Conservation (phyloP, 2,888 invertebrate genomes). For the Diachrysia chrysitis region DNA sequence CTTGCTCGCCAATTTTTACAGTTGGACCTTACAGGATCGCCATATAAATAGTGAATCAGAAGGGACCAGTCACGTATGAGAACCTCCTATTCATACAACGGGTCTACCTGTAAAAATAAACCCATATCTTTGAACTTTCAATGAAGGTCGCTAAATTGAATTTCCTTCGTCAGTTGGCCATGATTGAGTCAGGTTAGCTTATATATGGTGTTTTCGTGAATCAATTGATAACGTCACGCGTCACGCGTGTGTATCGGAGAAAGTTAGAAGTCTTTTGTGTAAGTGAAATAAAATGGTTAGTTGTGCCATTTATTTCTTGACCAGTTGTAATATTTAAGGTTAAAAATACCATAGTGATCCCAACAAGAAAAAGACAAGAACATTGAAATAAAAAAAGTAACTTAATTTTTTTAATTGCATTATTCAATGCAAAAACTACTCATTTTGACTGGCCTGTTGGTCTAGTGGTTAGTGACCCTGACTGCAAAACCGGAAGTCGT, state of each 20-base stretch:
- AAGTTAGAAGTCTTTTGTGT: no score
- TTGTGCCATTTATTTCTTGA: no score
- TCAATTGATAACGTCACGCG: neutral
- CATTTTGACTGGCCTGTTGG: no score
- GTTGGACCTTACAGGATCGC: conserved; percentile 21
- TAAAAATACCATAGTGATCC: no score
- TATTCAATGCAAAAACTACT: no score
- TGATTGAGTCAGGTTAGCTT: conserved; percentile 29
- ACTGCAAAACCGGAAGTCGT: no score
- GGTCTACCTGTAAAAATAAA: conserved; percentile 17
- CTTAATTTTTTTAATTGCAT: no score
- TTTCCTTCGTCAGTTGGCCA: conserved; percentile 19
- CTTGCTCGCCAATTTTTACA: conserved; percentile 31
- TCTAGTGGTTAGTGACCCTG: no score
- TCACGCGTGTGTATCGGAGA: neutral
- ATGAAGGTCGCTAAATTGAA: conserved; percentile 40
- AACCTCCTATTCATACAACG: conserved; percentile 20
- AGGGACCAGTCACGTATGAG: conserved; percentile 48
- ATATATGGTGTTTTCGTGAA: conserved; percentile 6
- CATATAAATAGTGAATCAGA: conserved; percentile 49
- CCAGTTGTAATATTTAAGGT: no score
- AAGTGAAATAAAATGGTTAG: no score
- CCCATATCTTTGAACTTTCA: conserved; percentile 36
- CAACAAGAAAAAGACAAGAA: no score
- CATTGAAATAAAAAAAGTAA: no score